Evolutionary conservation across 2,797 vertebrate genomes (phyloP), one percentile per base, ranked within the genome.

Genomic region (Thaleichthys pacificus): DNA sequence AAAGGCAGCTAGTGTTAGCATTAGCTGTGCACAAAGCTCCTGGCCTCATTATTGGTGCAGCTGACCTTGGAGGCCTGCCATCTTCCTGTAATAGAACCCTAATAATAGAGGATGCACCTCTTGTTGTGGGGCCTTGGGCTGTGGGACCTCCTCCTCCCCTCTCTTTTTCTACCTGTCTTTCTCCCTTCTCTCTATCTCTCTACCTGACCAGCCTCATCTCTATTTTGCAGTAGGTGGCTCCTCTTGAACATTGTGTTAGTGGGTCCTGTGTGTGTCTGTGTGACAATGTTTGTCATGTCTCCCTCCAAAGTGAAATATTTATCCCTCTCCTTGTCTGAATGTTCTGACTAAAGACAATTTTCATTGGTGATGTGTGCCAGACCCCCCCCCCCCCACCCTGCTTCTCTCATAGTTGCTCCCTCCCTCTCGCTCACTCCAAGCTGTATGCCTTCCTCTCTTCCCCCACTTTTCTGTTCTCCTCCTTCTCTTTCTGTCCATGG

Each of bases 271-370:
- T 63, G 19, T 64, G 62, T 38, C 30, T 42, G 32, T 64, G 32
- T 64, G 28, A 19, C 58, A 26, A 24, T 51, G 9, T 51, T 17
- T 61, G 74, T 77, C 67, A 76, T 86, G 82, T 76, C 75, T 77
- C 71, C 79, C 62, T 81, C 75, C 68, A 28, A 79, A 67, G 83
- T 90, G 72, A 91, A 90, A 91, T 87, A 91, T 91, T 90, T 85
- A 89, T 91, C 79, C 82, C 83, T 82, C 83, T 78, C 75, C 84
- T 80, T 76, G 78, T 86, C 86, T 74, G 81, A 75, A 88, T 88
- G 80, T 86, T 85, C 76, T 72, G 67, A 79, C 83, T 79, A 77
- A 87, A 73, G 84, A 71, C 73, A 75, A 81, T 85, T 90, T 91
- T 85, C 89, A 87, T 88, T 86, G 87, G 83, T 86, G 73, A 85